Conservation (phyloP, 2,113 vertebrate species). For the Mellivora capensis region DNA sequence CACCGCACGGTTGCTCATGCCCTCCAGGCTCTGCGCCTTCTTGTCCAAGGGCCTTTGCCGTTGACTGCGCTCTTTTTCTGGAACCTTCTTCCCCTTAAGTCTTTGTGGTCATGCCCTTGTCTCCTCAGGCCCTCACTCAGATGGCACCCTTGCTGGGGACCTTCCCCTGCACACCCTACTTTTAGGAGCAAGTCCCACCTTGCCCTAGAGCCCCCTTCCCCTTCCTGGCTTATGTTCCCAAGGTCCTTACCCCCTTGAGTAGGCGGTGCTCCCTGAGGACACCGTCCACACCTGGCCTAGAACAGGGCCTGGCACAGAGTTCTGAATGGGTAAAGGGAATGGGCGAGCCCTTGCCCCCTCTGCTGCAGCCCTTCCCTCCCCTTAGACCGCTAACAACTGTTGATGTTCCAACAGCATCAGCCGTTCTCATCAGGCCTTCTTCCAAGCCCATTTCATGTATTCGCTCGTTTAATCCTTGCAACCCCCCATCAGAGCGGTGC, state of each 20-base stretch:
- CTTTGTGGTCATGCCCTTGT: background rate
- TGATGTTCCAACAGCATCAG: background rate
- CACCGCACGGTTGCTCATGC: background rate
- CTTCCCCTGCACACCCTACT: background rate
- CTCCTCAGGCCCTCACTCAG: background rate
- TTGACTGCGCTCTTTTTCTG: background rate
- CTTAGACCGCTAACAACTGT: background rate
- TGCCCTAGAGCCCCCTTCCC: background rate
- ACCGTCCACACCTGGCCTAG: too few species aligned
- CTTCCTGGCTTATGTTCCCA: background rate
- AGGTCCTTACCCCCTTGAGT: accelerated
- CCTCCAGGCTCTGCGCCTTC: accelerated
- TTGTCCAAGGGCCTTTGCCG: background rate
- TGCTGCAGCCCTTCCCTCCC: background rate
- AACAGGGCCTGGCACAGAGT: background rate
- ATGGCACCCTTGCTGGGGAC: background rate
- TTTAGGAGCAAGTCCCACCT: background rate
- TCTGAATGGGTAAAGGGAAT: background rate
- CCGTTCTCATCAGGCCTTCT: background rate
- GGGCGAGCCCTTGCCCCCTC: background rate
- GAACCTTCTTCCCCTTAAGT: background rate
- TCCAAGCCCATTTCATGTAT: background rate
- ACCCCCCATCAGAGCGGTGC: accelerated
- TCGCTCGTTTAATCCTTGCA: too few species aligned
- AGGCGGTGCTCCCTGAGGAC: background rate